Conservation (phyloP, 2,888 invertebrate genomes). For the Clivina fossor region DNA sequence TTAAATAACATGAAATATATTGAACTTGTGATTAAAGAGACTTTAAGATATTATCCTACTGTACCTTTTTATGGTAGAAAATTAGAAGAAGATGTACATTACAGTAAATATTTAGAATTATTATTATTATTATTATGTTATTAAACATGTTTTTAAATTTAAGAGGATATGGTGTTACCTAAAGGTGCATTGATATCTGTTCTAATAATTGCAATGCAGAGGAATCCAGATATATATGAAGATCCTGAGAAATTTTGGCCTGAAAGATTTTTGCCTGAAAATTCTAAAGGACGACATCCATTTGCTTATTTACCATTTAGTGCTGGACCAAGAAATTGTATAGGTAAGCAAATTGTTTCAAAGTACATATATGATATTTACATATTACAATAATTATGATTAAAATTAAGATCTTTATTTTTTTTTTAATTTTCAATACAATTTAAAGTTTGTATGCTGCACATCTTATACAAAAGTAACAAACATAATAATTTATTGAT, state of each 20-base stretch:
- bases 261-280: conserved; percentile 49
- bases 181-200: conserved; percentile 14
- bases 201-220: conserved; percentile 17
- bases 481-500: too few species aligned
- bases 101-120: conserved; percentile 47
- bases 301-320: conserved; percentile 36
- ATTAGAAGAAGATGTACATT: conserved; percentile 52
- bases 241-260: conserved; percentile 47
- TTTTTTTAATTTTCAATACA: too few species aligned
- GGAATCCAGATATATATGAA: conserved; percentile 22
- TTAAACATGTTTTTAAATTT: conserved; percentile 15
- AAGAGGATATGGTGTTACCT: conserved; percentile 20
- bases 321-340: conserved; percentile 27
- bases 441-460: too few species aligned
- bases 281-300: conserved; percentile 47
- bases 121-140: too few species aligned
- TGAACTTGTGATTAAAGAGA: conserved; percentile 62
- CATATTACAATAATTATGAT: too few species aligned
- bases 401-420: too few species aligned
- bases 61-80: conserved; percentile 56
- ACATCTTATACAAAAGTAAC: too few species aligned
- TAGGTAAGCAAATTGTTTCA: too few species aligned
- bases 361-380: too few species aligned
- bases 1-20: conserved; percentile 55
- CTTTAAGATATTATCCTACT: conserved; percentile 59